Conservation (phyloP, 1,140 invertebrate species). For the Trissolcus basalis region DNA sequence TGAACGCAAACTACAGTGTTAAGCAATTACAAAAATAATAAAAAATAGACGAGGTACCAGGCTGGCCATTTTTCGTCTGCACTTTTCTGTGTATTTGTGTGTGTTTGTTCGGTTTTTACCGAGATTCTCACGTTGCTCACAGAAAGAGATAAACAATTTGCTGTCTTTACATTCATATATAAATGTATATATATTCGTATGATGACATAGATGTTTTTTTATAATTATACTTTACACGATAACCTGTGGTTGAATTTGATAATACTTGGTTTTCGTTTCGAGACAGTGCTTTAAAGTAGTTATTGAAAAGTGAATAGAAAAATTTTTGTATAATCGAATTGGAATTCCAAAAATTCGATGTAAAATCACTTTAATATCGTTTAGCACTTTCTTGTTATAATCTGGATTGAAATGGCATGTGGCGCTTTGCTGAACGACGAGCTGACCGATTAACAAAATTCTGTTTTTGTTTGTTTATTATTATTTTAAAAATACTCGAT, state of each 20-base stretch:
- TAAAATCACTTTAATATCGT: conserved; percentile 59
- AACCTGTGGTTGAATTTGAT: conserved; percentile 19
- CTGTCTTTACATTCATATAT: conserved; percentile 18
- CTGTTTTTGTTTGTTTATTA: neutral
- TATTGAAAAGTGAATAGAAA: conserved; percentile 59
- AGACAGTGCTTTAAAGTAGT: conserved; percentile 38
- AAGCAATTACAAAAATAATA: no score
- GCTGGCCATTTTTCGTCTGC: no score
- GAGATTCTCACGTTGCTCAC: conserved; percentile 48
- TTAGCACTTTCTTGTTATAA: conserved; percentile 47
- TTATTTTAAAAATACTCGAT: neutral
- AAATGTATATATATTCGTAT: conserved; percentile 22
- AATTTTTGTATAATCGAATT: conserved; percentile 55
- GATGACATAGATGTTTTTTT: conserved; percentile 25
- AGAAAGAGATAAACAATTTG: conserved; percentile 37
- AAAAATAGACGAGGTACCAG: no score
- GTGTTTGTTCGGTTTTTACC: no score
- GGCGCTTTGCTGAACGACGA: no score
- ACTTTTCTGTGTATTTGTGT: no score
- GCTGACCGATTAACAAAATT: neutral
- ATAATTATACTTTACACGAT: conserved; percentile 19
- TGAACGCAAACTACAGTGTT: no score
- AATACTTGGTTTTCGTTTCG: conserved; percentile 7
- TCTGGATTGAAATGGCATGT: no score
- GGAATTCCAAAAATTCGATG: conserved; percentile 57